Conservation (phyloP, 2,113 vertebrate genomes). For the Salvator merianae region DNA sequence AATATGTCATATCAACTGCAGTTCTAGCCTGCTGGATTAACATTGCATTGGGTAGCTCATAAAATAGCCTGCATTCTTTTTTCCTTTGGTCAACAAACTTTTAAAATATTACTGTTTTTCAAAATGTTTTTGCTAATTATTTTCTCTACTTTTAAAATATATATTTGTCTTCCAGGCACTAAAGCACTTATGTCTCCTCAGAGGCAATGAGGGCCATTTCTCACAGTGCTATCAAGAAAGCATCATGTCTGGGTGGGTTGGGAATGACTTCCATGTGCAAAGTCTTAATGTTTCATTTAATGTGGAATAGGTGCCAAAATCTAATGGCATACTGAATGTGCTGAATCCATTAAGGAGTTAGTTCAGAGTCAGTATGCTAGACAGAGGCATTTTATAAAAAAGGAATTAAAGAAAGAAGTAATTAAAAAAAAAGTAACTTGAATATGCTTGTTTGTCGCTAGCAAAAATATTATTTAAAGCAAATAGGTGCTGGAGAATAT, state of each 20-base stretch:
- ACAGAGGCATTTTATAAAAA: slow-evolving; percentile 36
- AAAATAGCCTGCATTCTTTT: slow-evolving; percentile 43
- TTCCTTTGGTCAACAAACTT: slow-evolving; percentile 44
- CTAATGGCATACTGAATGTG: slow-evolving; percentile 15
- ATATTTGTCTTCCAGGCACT: slow-evolving; percentile 20
- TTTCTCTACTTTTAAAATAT: slow-evolving; percentile 22
- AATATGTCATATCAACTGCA: slow-evolving; percentile 38
- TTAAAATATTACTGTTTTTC: slow-evolving; percentile 17
- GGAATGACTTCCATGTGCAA: slow-evolving; percentile 45
- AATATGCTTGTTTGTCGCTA: background rate
- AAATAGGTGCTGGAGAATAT: background rate
- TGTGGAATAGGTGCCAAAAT: slow-evolving; percentile 17
- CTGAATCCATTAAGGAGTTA: slow-evolving; percentile 5
- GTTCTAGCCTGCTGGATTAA: slow-evolving; percentile 23
- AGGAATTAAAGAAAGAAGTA: background rate
- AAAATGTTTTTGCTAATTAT: slow-evolving; percentile 23
- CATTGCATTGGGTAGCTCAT: slow-evolving; percentile 32
- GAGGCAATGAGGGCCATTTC: slow-evolving; percentile 8
- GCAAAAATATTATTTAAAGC: background rate
- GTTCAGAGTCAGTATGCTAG: slow-evolving; percentile 37
- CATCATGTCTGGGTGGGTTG: slow-evolving; percentile 40
- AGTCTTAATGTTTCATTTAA: slow-evolving; percentile 43
- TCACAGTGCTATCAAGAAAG: slow-evolving; percentile 26
- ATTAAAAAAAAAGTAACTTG: background rate
- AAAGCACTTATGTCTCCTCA: slow-evolving; percentile 15